These are phyloP conservation scores for Drosophila cognata DNA, from an alignment of 2,888 invertebrate species.

Conservation along the genomic window DNA sequence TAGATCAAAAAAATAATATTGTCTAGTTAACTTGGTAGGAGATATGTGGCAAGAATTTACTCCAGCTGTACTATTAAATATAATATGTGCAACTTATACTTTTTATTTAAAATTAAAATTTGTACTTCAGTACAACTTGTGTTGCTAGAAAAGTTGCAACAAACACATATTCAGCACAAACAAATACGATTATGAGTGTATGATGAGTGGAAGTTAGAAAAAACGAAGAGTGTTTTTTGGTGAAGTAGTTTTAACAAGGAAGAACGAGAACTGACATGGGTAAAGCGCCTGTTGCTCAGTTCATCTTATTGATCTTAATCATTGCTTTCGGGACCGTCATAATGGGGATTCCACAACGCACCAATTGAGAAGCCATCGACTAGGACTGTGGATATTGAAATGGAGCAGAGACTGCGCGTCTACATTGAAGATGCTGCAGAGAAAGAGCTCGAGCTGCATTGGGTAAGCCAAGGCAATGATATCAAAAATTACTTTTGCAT, in stretches of 20 bases:
- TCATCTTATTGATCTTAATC: conserved; percentile 56
- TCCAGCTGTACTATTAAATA: neutral
- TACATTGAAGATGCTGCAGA: conserved; percentile 86
- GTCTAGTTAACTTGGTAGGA: neutral
- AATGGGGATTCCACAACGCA: conserved; percentile 76
- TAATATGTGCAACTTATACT: no score
- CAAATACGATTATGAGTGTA: no score
- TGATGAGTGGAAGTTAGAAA: conserved; percentile 28
- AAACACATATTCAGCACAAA: conserved; percentile 14
- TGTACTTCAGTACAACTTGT: conserved; percentile 4
- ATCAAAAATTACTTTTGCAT: neutral
- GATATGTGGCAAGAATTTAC: neutral
- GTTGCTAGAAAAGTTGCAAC: conserved; percentile 1
- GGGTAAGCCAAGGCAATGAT: conserved; percentile 85
- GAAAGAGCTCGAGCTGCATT: conserved; percentile 88
- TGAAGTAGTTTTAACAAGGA: neutral
- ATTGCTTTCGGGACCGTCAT: conserved; percentile 50
- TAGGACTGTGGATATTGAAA: neutral
- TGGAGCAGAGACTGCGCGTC: conserved; percentile 90
- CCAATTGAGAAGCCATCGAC: neutral
- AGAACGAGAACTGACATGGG: conserved; percentile 40
- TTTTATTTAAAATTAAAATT: neutral
- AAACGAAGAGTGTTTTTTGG: neutral
- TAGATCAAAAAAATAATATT: conserved; percentile 16
- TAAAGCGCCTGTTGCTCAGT: conserved; percentile 69